Evolutionary conservation across 37 sponge, comb jelly and placozoan species (phyloP), one percentile per base, ranked within the genome.

Genomic region (Haliclona indistincta): DNA sequence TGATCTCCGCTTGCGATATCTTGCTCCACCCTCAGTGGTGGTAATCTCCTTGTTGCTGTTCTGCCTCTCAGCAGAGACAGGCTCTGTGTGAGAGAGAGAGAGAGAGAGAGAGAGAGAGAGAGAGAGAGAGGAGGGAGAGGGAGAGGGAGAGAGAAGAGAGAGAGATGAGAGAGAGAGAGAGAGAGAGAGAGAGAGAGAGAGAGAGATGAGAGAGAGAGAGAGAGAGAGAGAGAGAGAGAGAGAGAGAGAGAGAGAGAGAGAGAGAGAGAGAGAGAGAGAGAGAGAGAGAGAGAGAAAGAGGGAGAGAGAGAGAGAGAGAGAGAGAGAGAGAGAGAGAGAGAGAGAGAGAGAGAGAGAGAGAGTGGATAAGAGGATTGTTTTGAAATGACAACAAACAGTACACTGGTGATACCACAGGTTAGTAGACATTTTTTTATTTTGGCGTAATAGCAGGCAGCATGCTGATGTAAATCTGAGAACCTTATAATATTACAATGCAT

Each of bases 261-360:
- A 49, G 52, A 49, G 52, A 49, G 52, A 49, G 52, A 49, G 52
- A 49, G 52, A 65, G 55, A n/a, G 55, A 2, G 60, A 2, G 4
- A 41, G 3, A n/a, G 41, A 41, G 40, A 2, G 40, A n/a, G 40
- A 37, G 67, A 1, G 40, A 2, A 23, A 39, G 69, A 32, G 69
- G 33, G 69, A 68, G 69, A 47, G 69, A 61, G 63, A 39, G 45
- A 47, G 69, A 68, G 69, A 29, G 69, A 43, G 69, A 38, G 45
- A 43, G 45, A 47, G 69, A 39, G 69, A 8, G 69, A 32, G 43
- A 35, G 67, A 35, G 41, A 41, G 67, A 66, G 41, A 66, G 13
- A n/a, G 41, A 35, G 67, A 35, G 41, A 41, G 67, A 35, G 41
- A 30, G 41, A 41, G 41, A 35, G 38, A 22, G 41, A 41, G 67